Evolutionary conservation across 2,888 invertebrate genomes (phyloP), one percentile per base, ranked within the genome.

Genomic region (Cantharis rustica): DNA sequence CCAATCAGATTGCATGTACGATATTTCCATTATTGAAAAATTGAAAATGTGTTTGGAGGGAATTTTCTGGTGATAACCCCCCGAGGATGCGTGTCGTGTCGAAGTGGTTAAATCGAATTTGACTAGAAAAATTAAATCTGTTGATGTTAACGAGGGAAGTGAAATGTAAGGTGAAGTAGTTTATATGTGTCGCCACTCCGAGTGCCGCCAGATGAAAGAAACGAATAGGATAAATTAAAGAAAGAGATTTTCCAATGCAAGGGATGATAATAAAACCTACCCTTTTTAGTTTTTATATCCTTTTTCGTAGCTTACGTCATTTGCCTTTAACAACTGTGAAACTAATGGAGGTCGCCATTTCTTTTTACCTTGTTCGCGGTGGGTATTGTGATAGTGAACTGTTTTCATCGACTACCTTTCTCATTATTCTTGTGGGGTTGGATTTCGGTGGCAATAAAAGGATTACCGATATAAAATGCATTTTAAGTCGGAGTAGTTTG

Each of bases 301-400:
- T 77, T 77, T 72, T 77, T 80, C 82, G 75, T 75, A 83, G 83
- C 85, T 86, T 85, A 85, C 85, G 86, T 86, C 86, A 86, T 87
- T 87, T 86, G 86, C 86, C 85, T 87, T 86, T 85, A 86, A 86
- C 87, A 86, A 86, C 86, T 86, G 85, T 80, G 85, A 86, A 85
- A 86, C 87, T 87, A 87, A 87, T 87, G 87, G 86, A 86, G 83
- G 83, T 82, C 84, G 84, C 84, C 84, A 84, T 86, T 85, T 83
- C 83, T 84, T 82, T 47, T 81, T 84, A 85, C 85, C 85, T 86
- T 85, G 82, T 83, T 85, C 84, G 83, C 80, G 79, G 82, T 80
- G 76, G 81, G 78, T 73, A 84, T 81, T 84, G 84, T 83, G 76
- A 84, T 85, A 84, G 85, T 85, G 84, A 84, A 84, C 81, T 83